Evolutionary conservation across 2,888 invertebrate genomes (phyloP).

Genomic region (Drosophila neutralis): DNA sequence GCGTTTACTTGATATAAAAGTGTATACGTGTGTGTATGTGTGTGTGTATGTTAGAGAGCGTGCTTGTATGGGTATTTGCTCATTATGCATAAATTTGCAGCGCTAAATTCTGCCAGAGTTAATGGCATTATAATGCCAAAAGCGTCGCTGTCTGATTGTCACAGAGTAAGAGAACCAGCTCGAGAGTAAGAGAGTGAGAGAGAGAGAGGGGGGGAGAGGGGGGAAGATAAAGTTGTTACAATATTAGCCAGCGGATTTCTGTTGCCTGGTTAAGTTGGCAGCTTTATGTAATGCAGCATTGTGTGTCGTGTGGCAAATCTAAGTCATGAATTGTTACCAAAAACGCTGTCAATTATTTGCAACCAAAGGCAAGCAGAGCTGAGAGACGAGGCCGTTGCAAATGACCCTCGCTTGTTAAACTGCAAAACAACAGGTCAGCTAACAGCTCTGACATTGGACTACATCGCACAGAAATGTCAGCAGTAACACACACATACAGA

Average conservation of each 20-base stretch:
- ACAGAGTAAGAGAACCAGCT: constrained; percentile 14
- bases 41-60: constrained; percentile 2
- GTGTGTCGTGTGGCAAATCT: constrained; percentile 24
- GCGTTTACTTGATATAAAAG: constrained; percentile 5
- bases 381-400: constrained; percentile 34
- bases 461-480: constrained; percentile 67
- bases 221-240: constrained; percentile 7
- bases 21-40: background rate
- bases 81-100: constrained; percentile 79
- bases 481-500: constrained; percentile 29
- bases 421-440: constrained; percentile 49
- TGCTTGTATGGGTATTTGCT: constrained; percentile 48
- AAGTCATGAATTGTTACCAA: constrained; percentile 35
- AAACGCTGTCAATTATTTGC: constrained; percentile 55
- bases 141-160: constrained; percentile 41
- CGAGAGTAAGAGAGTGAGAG: background rate
- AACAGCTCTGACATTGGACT: constrained; percentile 56
- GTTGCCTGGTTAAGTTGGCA: constrained; percentile 22
- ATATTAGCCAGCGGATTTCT: constrained; percentile 46
- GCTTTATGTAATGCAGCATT: constrained; percentile 35
- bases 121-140: constrained; percentile 81
- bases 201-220: background rate
- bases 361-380: constrained; percentile 26
- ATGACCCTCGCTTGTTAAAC: constrained; percentile 66
- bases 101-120: constrained; percentile 81